A percentile compares a stretch with the other conserved stretches of the same genome.
Evolutionary conservation across 2,888 invertebrate species (phyloP).

Genomic region (Catocala nupta): DNA sequence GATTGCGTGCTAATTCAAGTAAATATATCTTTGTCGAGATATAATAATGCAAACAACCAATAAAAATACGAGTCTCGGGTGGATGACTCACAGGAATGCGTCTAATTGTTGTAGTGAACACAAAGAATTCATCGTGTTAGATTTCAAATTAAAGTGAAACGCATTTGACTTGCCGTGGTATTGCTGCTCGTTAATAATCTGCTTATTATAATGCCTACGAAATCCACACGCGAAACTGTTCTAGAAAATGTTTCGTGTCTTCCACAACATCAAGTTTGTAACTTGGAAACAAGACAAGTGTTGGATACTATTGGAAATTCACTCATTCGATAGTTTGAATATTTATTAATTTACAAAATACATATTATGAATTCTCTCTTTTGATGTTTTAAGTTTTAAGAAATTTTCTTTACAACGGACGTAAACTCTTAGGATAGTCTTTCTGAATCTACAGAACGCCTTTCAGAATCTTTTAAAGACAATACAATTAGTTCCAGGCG

Average conservation of each 20-base stretch:
- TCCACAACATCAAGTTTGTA: not conserved
- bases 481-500: conserved; percentile 10
- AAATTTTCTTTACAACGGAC: no score
- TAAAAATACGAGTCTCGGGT: conserved; percentile 81
- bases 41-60: conserved; percentile 77
- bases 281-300: not conserved
- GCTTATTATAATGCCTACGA: conserved; percentile 35
- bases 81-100: conserved; percentile 83
- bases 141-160: conserved; percentile 78
- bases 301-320: no score
- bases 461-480: conserved; percentile 1
- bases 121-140: conserved; percentile 74
- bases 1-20: conserved; percentile 61
- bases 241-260: conserved; percentile 33
- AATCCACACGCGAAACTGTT: conserved; percentile 47
- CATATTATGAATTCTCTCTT: no score
- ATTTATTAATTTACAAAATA: no score
- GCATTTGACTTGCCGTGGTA: conserved; percentile 57
- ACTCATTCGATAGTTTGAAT: no score
- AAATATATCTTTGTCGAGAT: conserved; percentile 69
- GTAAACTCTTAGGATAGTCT: no score
- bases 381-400: no score
- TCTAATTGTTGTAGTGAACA: conserved; percentile 79
- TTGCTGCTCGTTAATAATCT: conserved; percentile 36
- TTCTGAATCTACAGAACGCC: no score